Conservation (phyloP, 2,888 invertebrate genomes). For the Phrixothrix hirtus region DNA sequence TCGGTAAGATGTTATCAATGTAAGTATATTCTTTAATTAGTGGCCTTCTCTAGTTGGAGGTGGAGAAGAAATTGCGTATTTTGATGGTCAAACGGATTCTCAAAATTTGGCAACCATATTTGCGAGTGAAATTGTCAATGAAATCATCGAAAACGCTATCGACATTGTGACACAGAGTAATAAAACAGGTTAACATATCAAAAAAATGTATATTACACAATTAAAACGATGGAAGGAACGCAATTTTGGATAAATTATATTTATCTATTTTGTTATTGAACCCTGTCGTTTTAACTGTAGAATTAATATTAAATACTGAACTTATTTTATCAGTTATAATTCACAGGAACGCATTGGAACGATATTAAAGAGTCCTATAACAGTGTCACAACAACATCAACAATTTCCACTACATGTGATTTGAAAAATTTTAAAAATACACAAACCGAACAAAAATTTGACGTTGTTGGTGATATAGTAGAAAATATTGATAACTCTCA, state of each 20-base stretch:
- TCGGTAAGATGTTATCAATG: slow-evolving; percentile 25
- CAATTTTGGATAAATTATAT: too few species aligned
- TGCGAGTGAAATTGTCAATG: slow-evolving; percentile 49
- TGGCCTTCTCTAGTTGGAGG: slow-evolving; percentile 29
- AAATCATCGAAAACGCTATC: slow-evolving; percentile 52
- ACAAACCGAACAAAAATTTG: not conserved
- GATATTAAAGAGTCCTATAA: too few species aligned
- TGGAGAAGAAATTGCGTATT: slow-evolving; percentile 32
- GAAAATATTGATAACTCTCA: not conserved
- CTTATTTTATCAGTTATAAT: too few species aligned
- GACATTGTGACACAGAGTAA: slow-evolving; percentile 45
- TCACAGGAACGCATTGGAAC: too few species aligned
- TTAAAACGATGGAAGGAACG: too few species aligned
- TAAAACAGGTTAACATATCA: slow-evolving; percentile 12
- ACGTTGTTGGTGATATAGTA: not conserved
- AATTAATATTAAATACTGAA: too few species aligned
- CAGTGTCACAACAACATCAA: too few species aligned
- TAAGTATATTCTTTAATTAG: not conserved
- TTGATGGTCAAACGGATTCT: slow-evolving; percentile 7
- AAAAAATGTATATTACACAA: not conserved
- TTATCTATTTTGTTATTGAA: too few species aligned
- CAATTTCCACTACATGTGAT: not conserved
- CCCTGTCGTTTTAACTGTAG: too few species aligned
- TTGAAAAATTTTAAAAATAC: not conserved
- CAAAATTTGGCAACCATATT: slow-evolving; percentile 28